These are phyloP conservation scores for Drosophila melanica DNA, from an alignment of 1,140 invertebrate species.

Conservation along the genomic window DNA sequence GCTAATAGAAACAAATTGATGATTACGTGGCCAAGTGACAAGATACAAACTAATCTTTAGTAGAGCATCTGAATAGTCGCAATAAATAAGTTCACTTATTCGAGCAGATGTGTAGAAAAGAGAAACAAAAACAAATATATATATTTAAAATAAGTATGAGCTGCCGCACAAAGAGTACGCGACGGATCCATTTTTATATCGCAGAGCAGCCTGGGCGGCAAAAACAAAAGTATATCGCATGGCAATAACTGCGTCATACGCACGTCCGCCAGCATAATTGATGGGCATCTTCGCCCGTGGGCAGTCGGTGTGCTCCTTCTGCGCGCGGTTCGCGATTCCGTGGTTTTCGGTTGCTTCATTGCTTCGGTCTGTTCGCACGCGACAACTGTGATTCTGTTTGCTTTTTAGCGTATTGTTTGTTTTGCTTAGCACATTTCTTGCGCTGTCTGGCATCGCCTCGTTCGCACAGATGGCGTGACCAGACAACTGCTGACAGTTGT, in stretches of 20 bases:
- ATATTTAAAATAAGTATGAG: slow-evolving; percentile 29
- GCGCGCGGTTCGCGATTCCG: slow-evolving; percentile 3
- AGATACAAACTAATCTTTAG: not conserved
- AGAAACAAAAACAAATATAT: not conserved
- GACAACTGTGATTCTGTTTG: slow-evolving; percentile 4
- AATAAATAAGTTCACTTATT: no score
- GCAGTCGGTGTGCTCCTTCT: slow-evolving; percentile 2
- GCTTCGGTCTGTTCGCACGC: not conserved
- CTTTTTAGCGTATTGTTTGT: slow-evolving; percentile 46
- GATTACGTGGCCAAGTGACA: not conserved
- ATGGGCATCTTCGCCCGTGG: not conserved
- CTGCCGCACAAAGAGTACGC: slow-evolving; percentile 7
- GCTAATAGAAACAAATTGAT: not conserved
- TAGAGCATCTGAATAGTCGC: not conserved
- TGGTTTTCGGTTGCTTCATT: slow-evolving; percentile 11
- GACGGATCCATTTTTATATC: slow-evolving; percentile 33
- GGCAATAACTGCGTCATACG: slow-evolving; percentile 66
- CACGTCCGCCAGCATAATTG: slow-evolving; percentile 28
- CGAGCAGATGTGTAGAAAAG: no score
- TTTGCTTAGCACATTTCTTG: slow-evolving; percentile 66
- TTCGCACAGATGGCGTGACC: slow-evolving; percentile 65
- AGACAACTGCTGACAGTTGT: slow-evolving; percentile 30
- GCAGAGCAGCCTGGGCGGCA: not conserved
- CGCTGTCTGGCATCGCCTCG: slow-evolving; percentile 27
- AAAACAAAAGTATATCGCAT: slow-evolving; percentile 9